Base-by-base conservation (phyloP, 2,113 vertebrate species). In the Lynx canadensis region DNA sequence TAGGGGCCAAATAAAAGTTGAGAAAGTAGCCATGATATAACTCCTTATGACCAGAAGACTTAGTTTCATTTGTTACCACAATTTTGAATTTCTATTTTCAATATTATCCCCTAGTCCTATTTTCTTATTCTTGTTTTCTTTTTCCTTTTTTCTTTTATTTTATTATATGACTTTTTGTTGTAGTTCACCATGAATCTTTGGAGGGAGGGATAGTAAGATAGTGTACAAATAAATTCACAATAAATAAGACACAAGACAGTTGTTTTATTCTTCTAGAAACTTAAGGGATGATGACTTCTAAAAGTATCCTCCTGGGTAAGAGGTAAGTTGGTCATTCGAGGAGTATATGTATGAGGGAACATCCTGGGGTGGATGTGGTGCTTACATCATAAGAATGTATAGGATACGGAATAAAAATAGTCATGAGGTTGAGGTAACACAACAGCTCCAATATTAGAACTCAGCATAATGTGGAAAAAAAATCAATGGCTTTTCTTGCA, bases 401-500 rank as follows among this genome's bases (percentile, higher is more conserved):
- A 96, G 12, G 4, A 82, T 13, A 78, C 3, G 60, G 29, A 73
- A 50, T 86, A 86, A 95, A 91, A 89, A 95, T 36, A 97, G 66
- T 68, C 9, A 2, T 48, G 73, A 97, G 23, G 18, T 48, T 95
- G 52, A 74, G 50, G 36, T 25, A 87, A 88, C n/a, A 80, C 7
- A 84, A 63, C 13, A 94, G 3, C 45, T 89, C 52, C 25, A 38
- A 69, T 86, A 63, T 48, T 89, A 73, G 79, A 83, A 93, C 21
- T 50, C 91, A 78, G 33, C 55, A 84, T 57, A 66, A 88, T 18
- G 27, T 66, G 68, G 91, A 73, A 60, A 91, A 97, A 94, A 97
- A 97, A 95, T 63, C 63, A 84, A 65, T 94, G 16, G 57, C 3
- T 91, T 84, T 74, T 38, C 65, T 66, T 88, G 57, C 8, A 69